These are phyloP conservation scores for Acanthacorydalis orientalis DNA, from an alignment of 2,888 invertebrate species.

Conservation along the genomic window DNA sequence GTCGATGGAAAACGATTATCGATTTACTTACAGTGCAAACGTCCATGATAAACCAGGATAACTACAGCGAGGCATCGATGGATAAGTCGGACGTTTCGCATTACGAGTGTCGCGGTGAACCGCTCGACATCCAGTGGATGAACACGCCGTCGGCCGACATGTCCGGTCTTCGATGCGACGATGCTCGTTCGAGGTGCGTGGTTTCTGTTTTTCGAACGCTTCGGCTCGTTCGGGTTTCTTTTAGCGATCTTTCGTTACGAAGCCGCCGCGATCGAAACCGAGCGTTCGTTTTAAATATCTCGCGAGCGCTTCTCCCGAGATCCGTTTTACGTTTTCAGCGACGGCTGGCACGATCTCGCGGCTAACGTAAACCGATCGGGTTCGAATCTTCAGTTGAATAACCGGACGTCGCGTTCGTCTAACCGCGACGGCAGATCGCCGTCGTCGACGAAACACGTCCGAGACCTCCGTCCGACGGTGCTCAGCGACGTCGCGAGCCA, in stretches of 20 bases:
- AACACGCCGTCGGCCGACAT: neutral
- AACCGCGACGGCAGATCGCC: too few relatives aligned
- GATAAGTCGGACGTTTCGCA: conserved; percentile 20
- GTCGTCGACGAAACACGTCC: too few relatives aligned
- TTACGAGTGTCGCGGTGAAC: neutral
- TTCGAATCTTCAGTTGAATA: neutral
- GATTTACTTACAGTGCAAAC: conserved; percentile 17
- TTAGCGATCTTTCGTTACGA: too few relatives aligned
- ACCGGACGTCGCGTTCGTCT: neutral
- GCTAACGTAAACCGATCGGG: too few relatives aligned
- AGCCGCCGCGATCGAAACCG: too few relatives aligned
- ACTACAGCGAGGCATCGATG: conserved; percentile 18
- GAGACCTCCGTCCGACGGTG: too few relatives aligned
- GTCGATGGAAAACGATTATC: neutral
- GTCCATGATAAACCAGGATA: conserved; percentile 27
- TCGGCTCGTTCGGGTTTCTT: too few relatives aligned
- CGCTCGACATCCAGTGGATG: neutral
- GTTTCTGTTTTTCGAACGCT: neutral
- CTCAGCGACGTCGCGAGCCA: too few relatives aligned
- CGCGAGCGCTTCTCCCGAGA: too few relatives aligned
- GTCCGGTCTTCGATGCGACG: neutral
- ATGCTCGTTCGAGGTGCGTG: conserved; percentile 8
- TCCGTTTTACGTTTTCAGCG: neutral
- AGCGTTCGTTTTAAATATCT: too few relatives aligned
- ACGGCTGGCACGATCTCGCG: too few relatives aligned